phyloP scores from a whole-genome alignment of 2,888 invertebrate species.

The Apamea monoglypha region DNA sequence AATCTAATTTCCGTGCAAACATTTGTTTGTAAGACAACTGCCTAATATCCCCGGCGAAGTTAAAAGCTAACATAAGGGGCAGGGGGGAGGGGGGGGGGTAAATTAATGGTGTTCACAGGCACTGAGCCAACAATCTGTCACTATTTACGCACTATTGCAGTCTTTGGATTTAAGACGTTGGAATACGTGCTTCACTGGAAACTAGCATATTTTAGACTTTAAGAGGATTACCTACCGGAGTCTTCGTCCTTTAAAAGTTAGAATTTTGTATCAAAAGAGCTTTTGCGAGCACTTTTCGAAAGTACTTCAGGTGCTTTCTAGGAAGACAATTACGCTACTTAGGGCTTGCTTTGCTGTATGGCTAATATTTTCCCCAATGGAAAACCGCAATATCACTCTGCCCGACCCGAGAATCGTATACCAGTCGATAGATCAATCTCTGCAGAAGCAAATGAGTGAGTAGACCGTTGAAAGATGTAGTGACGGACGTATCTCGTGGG shows the following conservation, averaged over 20 bases:
- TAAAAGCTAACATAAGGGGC: slow-evolving; percentile 45
- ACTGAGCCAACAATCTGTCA: slow-evolving; percentile 63
- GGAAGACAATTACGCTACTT: neutral
- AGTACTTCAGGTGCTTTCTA: slow-evolving; percentile 10
- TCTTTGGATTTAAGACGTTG: slow-evolving; percentile 30
- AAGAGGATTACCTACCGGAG: slow-evolving; percentile 21
- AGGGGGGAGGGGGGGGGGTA: slow-evolving; percentile 10
- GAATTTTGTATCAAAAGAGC: slow-evolving; percentile 29
- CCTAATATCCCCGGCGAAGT: slow-evolving; percentile 52
- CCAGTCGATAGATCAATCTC: neutral
- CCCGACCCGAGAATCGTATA: too few species aligned
- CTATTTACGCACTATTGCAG: slow-evolving; percentile 60
- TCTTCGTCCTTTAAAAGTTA: slow-evolving; percentile 13
- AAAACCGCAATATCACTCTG: too few species aligned
- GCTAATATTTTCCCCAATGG: slow-evolving; percentile 3
- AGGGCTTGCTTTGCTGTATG: neutral
- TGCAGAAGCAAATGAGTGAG: neutral
- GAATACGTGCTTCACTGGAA: slow-evolving; percentile 32
- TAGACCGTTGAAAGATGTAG: neutral
- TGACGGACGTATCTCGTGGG: neutral
- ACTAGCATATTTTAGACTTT: slow-evolving; percentile 42
- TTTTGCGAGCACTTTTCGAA: slow-evolving; percentile 3
- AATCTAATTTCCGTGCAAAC: slow-evolving; percentile 43
- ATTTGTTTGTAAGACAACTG: slow-evolving; percentile 50
- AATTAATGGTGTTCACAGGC: slow-evolving; percentile 59